A percentile compares a stretch with the other conserved stretches of the same genome.
Conservation (phyloP, 2,888 invertebrate species). For the Chydorus sphaericus region DNA sequence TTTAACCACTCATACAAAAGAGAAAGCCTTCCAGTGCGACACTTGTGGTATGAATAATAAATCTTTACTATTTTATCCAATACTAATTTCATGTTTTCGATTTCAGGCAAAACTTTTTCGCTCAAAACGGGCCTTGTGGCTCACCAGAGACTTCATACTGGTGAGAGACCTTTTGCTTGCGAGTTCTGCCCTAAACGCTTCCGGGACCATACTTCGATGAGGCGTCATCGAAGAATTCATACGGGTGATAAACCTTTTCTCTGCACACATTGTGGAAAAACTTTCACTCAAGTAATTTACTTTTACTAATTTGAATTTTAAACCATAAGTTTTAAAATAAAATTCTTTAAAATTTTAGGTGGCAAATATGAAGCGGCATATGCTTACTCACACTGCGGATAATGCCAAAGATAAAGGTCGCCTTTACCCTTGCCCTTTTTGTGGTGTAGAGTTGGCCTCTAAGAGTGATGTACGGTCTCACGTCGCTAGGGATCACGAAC, state of each 20-base stretch:
- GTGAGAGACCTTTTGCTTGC: slow-evolving; percentile 19
- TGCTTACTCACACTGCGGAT: slow-evolving; percentile 1
- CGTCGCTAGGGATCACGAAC: slow-evolving; percentile 11
- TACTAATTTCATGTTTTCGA: no score
- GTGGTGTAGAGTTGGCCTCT: slow-evolving; percentile 19
- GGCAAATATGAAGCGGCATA: slow-evolving; percentile 11
- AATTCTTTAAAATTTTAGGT: background rate
- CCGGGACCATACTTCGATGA: slow-evolving; percentile 17
- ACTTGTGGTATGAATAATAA: background rate
- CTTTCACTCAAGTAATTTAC: slow-evolving; percentile 5
- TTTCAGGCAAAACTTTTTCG: slow-evolving; percentile 18
- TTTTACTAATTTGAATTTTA: no score
- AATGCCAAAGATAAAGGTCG: slow-evolving; percentile 6
- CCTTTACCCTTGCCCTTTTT: slow-evolving; percentile 14
- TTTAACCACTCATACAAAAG: slow-evolving; percentile 12
- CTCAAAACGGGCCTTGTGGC: slow-evolving; percentile 18
- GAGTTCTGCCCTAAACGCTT: slow-evolving; percentile 18
- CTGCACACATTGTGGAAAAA: slow-evolving; percentile 17
- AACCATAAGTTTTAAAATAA: no score
- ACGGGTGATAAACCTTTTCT: slow-evolving; percentile 20
- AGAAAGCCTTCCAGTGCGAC: slow-evolving; percentile 12
- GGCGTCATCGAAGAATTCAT: slow-evolving; percentile 17
- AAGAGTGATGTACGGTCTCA: slow-evolving; percentile 20
- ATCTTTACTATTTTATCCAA: no score
- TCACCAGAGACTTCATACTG: slow-evolving; percentile 19